Base-by-base conservation (phyloP, 2,797 vertebrate species). In the Clamator glandarius region DNA sequence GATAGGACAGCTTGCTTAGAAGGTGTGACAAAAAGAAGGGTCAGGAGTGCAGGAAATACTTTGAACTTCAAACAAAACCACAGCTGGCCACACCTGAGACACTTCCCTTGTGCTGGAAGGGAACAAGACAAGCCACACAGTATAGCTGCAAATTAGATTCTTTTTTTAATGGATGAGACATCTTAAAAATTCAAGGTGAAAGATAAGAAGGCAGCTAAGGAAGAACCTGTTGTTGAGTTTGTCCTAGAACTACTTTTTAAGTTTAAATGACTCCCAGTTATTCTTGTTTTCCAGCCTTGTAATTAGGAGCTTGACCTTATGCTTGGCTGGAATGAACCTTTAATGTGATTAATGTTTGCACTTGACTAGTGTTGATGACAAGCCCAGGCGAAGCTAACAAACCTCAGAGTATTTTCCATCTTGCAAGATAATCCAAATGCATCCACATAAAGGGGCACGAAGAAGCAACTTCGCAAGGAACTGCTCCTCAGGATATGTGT, bases 191-290 rank as follows among this genome's bases (percentile, higher is more conserved):
- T 72, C 58, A 88, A 72, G 69, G 76, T 72, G 76, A 64, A 75
- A 74, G n/a, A 54, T 51, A 91, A 85, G 24, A 85, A 52, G 50
- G 52, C 55, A 87, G 73, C 66, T 68, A 72, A 66, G 35, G 79
- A 93, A 85, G 35, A 91, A 74, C 44, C 33, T 85, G 61, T 59
- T 93, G 77, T 68, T 91, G 87, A 77, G 48, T 64, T 70, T 92
- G 68, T 48, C 68, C 75, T 63, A 80, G 54, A 94, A 83, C 44
- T 87, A 89, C 17, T 48, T 55, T 90, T 84, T 55, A 66, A 55
- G 74, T 74, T 90, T 90, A 87, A 92, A 87, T 72, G 79, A 85
- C 62, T 93, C 69, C 41, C 2, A 20, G 79, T 72, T 52, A 61
- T 91, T 85, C 72, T 66, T 7, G 3, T 61, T 91, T 81, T 88